Evolutionary conservation across 1,140 invertebrate species (phyloP).

Genomic region (Listronotus oregonensis): DNA sequence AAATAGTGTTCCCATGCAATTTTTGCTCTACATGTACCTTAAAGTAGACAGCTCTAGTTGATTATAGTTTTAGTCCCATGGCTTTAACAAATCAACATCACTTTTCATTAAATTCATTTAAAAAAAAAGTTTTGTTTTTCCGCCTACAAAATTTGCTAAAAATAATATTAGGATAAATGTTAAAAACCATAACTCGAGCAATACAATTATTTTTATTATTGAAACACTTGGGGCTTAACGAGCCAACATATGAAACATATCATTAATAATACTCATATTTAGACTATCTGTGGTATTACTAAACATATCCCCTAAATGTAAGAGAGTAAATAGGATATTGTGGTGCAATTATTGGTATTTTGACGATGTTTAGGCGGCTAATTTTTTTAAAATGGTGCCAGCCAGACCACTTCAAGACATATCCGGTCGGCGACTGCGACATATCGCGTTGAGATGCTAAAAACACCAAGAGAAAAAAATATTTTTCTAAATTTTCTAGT

Average conservation of each 20-base stretch:
- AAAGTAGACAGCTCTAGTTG: constrained; percentile 18
- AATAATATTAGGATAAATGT: no score
- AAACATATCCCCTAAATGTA: constrained; percentile 43
- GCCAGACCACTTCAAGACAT: constrained; percentile 58
- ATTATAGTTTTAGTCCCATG: constrained; percentile 17
- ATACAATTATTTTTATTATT: neutral
- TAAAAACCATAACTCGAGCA: neutral
- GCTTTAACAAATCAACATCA: constrained; percentile 4
- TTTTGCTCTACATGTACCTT: constrained; percentile 51
- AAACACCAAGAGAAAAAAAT: constrained; percentile 44
- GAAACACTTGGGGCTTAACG: neutral
- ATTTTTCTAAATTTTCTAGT: constrained; percentile 56
- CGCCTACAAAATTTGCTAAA: neutral
- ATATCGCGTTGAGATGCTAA: constrained; percentile 51
- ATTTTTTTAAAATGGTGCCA: constrained; percentile 35
- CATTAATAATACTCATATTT: constrained; percentile 29
- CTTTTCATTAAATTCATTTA: neutral
- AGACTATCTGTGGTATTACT: constrained; percentile 40
- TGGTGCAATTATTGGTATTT: constrained; percentile 51
- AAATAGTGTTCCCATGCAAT: constrained; percentile 11
- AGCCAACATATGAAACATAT: constrained; percentile 13
- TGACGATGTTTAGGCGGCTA: constrained; percentile 50
- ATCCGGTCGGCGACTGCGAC: constrained; percentile 50
- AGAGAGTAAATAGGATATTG: constrained; percentile 31
- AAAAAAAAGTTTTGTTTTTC: no score